These are phyloP conservation scores for Miltochrista miniata DNA, from an alignment of 2,888 invertebrate genomes.

Conservation along the genomic window DNA sequence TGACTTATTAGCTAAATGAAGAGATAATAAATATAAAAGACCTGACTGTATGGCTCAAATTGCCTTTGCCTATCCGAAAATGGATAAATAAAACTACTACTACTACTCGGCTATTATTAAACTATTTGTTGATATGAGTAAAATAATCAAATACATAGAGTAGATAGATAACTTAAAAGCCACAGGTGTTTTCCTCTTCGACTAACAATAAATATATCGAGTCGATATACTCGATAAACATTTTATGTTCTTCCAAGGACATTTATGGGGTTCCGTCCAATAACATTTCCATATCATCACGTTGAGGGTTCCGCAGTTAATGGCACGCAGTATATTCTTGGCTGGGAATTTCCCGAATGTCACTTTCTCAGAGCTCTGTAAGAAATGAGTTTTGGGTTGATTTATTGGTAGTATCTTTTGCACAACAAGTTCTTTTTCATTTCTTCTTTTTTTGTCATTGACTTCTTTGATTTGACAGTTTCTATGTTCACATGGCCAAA, in stretches of 20 bases:
- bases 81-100: too few relatives aligned
- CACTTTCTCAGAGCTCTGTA: background rate
- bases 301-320: conserved; percentile 1
- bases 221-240: conserved; percentile 7
- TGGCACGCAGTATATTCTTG: background rate
- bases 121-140: background rate
- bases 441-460: too few relatives aligned
- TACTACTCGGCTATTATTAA: too few relatives aligned
- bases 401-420: background rate
- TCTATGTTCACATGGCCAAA: too few relatives aligned
- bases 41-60: too few relatives aligned
- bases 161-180: background rate
- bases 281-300: conserved; percentile 14
- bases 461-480: too few relatives aligned
- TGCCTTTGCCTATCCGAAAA: too few relatives aligned
- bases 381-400: conserved; percentile 1
- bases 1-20: too few relatives aligned
- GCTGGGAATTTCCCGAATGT: background rate
- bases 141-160: background rate
- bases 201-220: background rate
- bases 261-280: background rate
- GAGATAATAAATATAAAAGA: too few relatives aligned
- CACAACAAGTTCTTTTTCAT: background rate
- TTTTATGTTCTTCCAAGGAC: conserved; percentile 18
- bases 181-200: background rate